Conservation (phyloP, 2,888 invertebrate species). For the Agonum fuliginosum region DNA sequence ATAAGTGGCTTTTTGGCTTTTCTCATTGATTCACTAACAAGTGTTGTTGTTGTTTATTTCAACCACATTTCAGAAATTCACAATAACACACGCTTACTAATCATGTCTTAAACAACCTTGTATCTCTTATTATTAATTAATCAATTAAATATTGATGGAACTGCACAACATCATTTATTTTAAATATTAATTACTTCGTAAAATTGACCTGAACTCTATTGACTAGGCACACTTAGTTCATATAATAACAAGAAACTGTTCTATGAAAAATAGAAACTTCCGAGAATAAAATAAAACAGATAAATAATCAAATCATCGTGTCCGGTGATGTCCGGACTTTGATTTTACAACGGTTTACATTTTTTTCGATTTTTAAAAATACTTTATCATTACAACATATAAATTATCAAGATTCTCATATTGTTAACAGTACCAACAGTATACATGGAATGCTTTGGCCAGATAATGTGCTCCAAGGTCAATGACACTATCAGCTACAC, state of each 20-base stretch:
- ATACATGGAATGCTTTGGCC: constrained; percentile 73
- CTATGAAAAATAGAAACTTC: constrained; percentile 75
- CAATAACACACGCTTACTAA: constrained; percentile 60
- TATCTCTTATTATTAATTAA: constrained; percentile 61
- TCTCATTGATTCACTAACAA: no score
- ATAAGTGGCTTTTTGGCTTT: constrained; percentile 8
- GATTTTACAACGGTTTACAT: constrained; percentile 65
- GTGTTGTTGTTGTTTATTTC: no score
- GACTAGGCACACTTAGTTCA: constrained; percentile 81
- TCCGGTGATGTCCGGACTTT: constrained; percentile 65
- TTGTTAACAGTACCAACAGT: constrained; percentile 74
- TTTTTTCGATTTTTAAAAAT: constrained; percentile 73
- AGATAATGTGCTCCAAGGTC: constrained; percentile 73
- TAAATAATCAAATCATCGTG: constrained; percentile 70
- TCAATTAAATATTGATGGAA: constrained; percentile 68
- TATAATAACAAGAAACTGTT: constrained; percentile 77
- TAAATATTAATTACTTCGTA: constrained; percentile 70
- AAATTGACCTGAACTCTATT: constrained; percentile 80
- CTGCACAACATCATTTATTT: constrained; percentile 70
- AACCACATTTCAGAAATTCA: no score
- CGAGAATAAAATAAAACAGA: constrained; percentile 73
- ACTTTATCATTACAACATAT: constrained; percentile 73
- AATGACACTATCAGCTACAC: constrained; percentile 66
- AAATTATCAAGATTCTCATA: constrained; percentile 72
- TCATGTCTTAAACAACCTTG: constrained; percentile 65